Percentiles rank a stretch among this genome's conserved stretches.
These are phyloP conservation scores for Rhizoglyphus robini DNA, from an alignment of 1,140 invertebrate species.

Conservation along the genomic window DNA sequence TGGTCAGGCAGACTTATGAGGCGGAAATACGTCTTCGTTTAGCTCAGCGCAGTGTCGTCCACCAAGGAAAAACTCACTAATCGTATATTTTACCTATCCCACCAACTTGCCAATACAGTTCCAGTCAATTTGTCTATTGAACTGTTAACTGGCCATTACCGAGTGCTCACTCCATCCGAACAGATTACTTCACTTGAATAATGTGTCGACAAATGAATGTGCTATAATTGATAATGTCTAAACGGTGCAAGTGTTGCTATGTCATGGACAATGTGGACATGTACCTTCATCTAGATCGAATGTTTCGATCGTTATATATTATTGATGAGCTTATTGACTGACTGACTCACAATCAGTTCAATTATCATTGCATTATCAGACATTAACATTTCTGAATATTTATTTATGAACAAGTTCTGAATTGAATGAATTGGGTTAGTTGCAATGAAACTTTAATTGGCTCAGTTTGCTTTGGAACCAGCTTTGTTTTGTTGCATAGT, in stretches of 20 bases:
- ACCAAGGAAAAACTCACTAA: neutral
- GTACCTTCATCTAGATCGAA: neutral
- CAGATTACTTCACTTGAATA: neutral
- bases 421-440: neutral
- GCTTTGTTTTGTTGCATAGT: too few species aligned
- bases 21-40: conserved; percentile 11
- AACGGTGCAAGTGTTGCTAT: too few species aligned
- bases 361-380: neutral
- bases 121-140: conserved; percentile 6
- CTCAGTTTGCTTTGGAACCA: too few species aligned
- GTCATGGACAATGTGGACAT: neutral
- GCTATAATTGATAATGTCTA: neutral
- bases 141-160: conserved; percentile 10
- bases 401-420: neutral
- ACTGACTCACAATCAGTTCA: neutral
- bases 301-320: neutral
- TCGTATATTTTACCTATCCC: neutral
- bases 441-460: too few species aligned
- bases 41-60: neutral
- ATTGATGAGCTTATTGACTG: neutral
- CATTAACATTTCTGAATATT: neutral
- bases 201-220: neutral
- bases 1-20: too few species aligned
- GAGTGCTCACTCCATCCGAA: neutral
- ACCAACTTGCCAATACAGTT: neutral